phyloP scores from a whole-genome alignment of 2,888 invertebrate genomes.

The Selenia dentaria region DNA sequence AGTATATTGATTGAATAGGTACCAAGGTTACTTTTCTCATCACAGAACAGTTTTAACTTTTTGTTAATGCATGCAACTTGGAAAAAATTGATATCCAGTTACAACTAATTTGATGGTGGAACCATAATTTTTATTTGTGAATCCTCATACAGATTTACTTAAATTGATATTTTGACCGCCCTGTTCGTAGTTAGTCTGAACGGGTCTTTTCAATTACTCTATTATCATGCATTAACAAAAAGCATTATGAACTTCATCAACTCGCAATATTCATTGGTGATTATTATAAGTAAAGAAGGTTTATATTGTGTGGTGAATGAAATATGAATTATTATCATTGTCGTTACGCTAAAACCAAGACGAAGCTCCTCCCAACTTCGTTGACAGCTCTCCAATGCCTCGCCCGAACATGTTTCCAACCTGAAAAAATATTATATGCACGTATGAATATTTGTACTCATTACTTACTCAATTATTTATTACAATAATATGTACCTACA shows the following conservation, averaged over 20 bases:
- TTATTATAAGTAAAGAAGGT: slow-evolving; percentile 52
- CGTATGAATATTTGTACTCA: too few species aligned
- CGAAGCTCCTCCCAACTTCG: slow-evolving; percentile 93
- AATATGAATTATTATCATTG: slow-evolving; percentile 44
- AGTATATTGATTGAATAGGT: slow-evolving; percentile 53
- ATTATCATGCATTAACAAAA: slow-evolving; percentile 50
- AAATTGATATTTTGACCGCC: too few species aligned
- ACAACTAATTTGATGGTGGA: too few species aligned
- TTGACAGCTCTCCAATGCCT: slow-evolving; percentile 95
- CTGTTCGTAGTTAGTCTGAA: too few species aligned
- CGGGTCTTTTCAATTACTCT: too few species aligned
- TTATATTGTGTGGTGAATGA: slow-evolving; percentile 35
- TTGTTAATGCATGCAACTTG: slow-evolving; percentile 46
- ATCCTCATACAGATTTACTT: too few species aligned
- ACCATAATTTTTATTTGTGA: too few species aligned
- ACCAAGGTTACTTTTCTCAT: slow-evolving; percentile 65
- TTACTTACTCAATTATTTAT: too few species aligned
- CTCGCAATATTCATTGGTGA: slow-evolving; percentile 49
- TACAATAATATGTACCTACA: too few species aligned
- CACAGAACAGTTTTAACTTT: slow-evolving; percentile 64
- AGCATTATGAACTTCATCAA: slow-evolving; percentile 52
- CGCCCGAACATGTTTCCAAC: slow-evolving; percentile 96
- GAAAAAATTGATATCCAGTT: too few species aligned
- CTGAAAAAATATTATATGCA: too few species aligned
- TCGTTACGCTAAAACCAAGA: slow-evolving; percentile 90